Base-by-base conservation (phyloP, 1,140 invertebrate species). In the Agrypnia vestita region DNA sequence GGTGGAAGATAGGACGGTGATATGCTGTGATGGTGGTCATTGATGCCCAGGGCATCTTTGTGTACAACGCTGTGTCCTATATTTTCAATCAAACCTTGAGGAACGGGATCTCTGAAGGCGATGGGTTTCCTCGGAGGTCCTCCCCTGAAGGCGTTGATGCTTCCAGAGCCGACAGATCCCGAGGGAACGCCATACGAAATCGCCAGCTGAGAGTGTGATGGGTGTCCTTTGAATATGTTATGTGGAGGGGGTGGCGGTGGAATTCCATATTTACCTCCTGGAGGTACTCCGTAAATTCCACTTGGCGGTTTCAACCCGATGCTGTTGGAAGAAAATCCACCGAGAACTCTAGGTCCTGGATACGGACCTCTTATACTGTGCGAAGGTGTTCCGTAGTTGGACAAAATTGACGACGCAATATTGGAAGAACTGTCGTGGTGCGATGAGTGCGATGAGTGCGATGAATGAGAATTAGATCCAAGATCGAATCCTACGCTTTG, bases 31-130 rank as follows among this genome's bases (percentile, higher is more conserved):
- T 89, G 85, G 55, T 12, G 56, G 43, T 84, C 85, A 64, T 90
- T 87, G n/a, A 87, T 82, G 1, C 85, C 85, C 44, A 88, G 86
- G 21, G 84, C 79, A 82, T 91, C 90, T 80, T 91, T 90, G n/a
- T 91, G 90, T 69, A 89, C 89, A 0, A 90, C 90, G 17, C 84
- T 89, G 84, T 87, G 91, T 79, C 90, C 92, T 75, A 93, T 93
- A 13, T 92, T 91, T 80, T 93, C 89, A 1, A 94, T 86, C 1
- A 95, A 84, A 0, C 93, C 93, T 62, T 88, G 87, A 4, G 94
- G 94, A 1, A 95, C 92, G 0, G 92, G 91, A 43, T 94, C 93
- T 71, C 93, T 90, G 84, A 94, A 95, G 83, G 93, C 91, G 8
- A 94, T 90, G 0, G 92, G 92, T 44, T 89, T 86, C 85, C 89